A percentile compares a stretch with the other conserved stretches of the same genome.
phyloP scores from a whole-genome alignment of 2,797 vertebrate species.

The Rhadinocentrus ornatus region DNA sequence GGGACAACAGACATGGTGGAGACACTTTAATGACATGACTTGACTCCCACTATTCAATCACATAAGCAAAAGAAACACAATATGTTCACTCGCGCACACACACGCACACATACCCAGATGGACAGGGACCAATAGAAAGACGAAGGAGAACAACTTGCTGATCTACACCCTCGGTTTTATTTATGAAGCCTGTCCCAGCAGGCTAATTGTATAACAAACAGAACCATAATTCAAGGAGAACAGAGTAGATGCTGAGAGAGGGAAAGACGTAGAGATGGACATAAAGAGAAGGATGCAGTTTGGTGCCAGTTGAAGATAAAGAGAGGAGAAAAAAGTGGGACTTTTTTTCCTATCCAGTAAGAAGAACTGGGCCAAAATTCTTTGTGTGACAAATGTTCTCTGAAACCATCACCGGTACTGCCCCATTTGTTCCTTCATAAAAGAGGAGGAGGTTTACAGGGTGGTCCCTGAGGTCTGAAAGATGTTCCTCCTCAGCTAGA shows the following conservation, averaged over 20 bases:
- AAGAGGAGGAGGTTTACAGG: conserved; percentile 64
- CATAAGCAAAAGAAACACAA: conserved; percentile 48
- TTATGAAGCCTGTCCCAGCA: conserved; percentile 77
- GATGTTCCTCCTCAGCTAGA: conserved; percentile 74
- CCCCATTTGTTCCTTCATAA: conserved; percentile 63
- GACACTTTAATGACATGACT: conserved; percentile 57
- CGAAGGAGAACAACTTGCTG: conserved; percentile 53
- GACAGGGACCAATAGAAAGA: conserved; percentile 56
- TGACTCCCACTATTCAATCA: conserved; percentile 47
- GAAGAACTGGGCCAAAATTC: conserved; percentile 52
- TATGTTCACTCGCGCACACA: conserved; percentile 29
- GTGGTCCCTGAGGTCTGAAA: conserved; percentile 73
- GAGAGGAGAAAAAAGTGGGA: conserved; percentile 27
- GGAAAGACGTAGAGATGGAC: conserved; percentile 50
- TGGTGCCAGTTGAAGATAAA: conserved; percentile 68
- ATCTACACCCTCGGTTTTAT: conserved; percentile 73
- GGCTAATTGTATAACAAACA: conserved; percentile 87
- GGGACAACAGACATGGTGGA: conserved; percentile 49
- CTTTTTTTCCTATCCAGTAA: conserved; percentile 32
- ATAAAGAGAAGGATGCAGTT: conserved; percentile 55
- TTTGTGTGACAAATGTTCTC: conserved; percentile 59
- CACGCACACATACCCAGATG: conserved; percentile 56
- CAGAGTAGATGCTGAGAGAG: conserved; percentile 44
- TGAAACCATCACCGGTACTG: conserved; percentile 48
- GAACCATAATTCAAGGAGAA: conserved; percentile 77